Evolutionary conservation across 2,113 vertebrate genomes (phyloP), one percentile per base, ranked within the genome.

Genomic region (Machaerirhynchus nigripectus): DNA sequence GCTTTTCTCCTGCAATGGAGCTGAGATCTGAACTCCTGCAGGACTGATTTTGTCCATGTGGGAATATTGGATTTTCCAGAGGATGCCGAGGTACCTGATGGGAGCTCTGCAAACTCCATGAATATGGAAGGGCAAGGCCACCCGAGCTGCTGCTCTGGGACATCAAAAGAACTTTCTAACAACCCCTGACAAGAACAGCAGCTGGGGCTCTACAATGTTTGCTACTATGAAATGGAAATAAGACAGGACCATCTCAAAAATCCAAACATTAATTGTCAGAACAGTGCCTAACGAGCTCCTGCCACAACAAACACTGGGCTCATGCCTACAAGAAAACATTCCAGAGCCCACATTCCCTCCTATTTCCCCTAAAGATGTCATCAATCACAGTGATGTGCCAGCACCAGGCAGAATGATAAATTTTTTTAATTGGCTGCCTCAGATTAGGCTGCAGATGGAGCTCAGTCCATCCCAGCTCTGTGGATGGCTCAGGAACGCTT

Each of bases 201-300:
- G 63, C 44, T n/a, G 60, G 11, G n/a, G 65, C 47, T 70, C n/a
- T 13, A 16, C 26, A 55, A 59, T 0, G 7, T 31, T 76, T 47
- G 2, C 65, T 27, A 15, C 67, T 26, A 6, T n/a, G 85, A 57
- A 83, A 69, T 24, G 46, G 61, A 90, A 79, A 60, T 37, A 59
- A 76, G 37, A 37, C 0, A 0, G 50, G 63, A 33, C 46, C 53
- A 39, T 13, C 67, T 28, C 79, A 23, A 50, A 61, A 67, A 74
- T 26, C 27, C 42, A 30, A 81, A 24, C 1, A 0, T 53, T 83
- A 53, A 85, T 86, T 53, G 46, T 55, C 75, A 70, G 46, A 73
- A 30, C 26, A 33, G 15, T 0, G 0, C 8, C 10, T 35, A 76
- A 82, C 6, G 30, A 76, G 74, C 49, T 14, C 31, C 53, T 42